Base-by-base conservation (phyloP, 64 coral and sea anemone genomes). In the Hydrozoanthus tunicans region DNA sequence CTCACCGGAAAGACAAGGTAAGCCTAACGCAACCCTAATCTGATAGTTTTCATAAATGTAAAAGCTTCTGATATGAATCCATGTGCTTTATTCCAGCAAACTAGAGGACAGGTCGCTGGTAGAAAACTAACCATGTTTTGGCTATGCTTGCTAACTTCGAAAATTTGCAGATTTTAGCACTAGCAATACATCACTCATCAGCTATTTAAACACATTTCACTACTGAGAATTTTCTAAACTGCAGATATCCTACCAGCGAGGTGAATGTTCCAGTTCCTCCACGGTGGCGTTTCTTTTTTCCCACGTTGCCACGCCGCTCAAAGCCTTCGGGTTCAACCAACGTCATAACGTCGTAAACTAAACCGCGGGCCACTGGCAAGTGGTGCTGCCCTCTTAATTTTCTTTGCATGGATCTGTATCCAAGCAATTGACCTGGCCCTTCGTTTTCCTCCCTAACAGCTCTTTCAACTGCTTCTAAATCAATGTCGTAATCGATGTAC, bases 1-100 rank as follows among this genome's bases (percentile, higher is more conserved):
- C 74, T 56, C 89, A 80, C 56, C 73, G 89, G 51, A 94, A 94
- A 86, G 89, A 94, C 73, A 92, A 92, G 91, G 73, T 70, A 70
- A 70, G n/a, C 15, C n/a, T 70, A 70, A 70, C 67, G 15, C 15
- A 70, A 70, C 15, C 67, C n/a, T 70, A 70, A 70, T 24, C 67
- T 17, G 14, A 70, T 24, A 70, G 0, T 20, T 70, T 64, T 70
- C 67, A 23, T 70, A 70, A 70, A 70, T 70, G 24, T 70, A 70
- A 70, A 70, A 70, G n/a, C 67, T 70, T 70, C 67, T 70, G 67
- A 70, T 70, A 70, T 5, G 67, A 70, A 70, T 5, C 67, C 67
- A 70, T 70, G 9, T 70, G 67, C 67, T 70, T 70, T 70, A 70
- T 70, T 70, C 15, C 67, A 7, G 67, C 67, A 20, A n/a, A n/a